A percentile compares a stretch with the other conserved stretches of the same genome.
Conservation (phyloP, 37 sponge, comb jelly and placozoan genomes). For the Cliona cf. orientalis region DNA sequence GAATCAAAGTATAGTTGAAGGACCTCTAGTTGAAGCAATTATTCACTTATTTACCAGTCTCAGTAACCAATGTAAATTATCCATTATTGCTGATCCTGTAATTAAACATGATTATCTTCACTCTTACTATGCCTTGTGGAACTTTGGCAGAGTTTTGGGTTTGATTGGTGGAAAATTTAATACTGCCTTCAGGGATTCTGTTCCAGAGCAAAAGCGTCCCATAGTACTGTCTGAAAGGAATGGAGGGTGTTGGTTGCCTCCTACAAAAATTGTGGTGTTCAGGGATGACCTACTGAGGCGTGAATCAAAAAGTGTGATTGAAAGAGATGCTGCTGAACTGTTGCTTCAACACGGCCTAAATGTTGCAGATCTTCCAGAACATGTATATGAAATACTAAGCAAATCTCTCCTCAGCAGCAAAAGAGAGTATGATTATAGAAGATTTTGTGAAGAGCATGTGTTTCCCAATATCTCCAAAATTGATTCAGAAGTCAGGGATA, state of each 20-base stretch:
- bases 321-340: constrained; percentile 26
- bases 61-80: neutral
- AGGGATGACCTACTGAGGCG: neutral
- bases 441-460: constrained; percentile 35
- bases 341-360: constrained; percentile 12
- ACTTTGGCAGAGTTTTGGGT: neutral
- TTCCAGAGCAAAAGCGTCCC: neutral
- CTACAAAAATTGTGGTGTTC: constrained; percentile 24
- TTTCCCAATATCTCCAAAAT: constrained; percentile 26
- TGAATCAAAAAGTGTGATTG: constrained; percentile 13
- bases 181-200: neutral
- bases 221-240: constrained; percentile 47
- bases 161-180: neutral
- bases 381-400: neutral
- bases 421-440: constrained; percentile 5
- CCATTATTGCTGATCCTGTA: too few relatives aligned
- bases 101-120: constrained; percentile 18
- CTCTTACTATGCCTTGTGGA: constrained; percentile 50
- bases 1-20: constrained; percentile 52
- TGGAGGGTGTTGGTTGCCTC: constrained; percentile 46
- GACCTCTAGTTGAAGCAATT: constrained; percentile 43
- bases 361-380: constrained; percentile 20
- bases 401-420: neutral
- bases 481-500: neutral
- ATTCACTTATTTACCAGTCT: constrained; percentile 25